phyloP scores from a whole-genome alignment of 2,797 vertebrate genomes.

The Sciurus carolinensis region DNA sequence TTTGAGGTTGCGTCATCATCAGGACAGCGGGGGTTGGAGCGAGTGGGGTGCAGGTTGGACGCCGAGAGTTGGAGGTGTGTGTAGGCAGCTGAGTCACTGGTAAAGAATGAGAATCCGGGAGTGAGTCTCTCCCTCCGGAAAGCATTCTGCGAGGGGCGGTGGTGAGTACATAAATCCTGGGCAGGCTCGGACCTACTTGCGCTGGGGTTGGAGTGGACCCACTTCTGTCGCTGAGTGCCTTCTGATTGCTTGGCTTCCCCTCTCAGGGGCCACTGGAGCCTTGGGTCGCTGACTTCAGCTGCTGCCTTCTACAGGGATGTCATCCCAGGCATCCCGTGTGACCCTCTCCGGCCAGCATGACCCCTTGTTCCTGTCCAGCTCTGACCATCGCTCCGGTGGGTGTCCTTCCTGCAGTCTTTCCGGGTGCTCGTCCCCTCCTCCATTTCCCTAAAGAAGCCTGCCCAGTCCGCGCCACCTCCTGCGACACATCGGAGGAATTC shows the following conservation, averaged over 20 bases:
- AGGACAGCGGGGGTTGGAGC: background rate
- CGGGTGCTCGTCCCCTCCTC: background rate
- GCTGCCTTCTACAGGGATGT: background rate
- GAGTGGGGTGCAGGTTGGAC: background rate
- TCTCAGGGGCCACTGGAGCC: background rate
- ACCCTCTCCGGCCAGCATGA: background rate
- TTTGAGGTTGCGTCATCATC: background rate
- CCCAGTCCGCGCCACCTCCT: constrained; percentile 25
- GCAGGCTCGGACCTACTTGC: background rate
- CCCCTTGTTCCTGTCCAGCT: background rate
- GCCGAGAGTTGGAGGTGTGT: background rate
- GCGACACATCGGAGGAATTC: constrained; percentile 55
- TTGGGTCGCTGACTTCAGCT: too few relatives aligned
- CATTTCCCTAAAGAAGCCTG: constrained; percentile 36
- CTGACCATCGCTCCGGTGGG: background rate
- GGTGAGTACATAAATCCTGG: background rate
- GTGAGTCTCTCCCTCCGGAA: background rate
- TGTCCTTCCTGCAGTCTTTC: constrained; percentile 34
- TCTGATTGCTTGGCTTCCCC: background rate
- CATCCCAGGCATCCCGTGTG: background rate
- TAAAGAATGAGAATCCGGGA: background rate
- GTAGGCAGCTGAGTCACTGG: background rate
- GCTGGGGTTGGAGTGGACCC: background rate
- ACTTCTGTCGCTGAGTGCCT: background rate
- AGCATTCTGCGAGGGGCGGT: background rate